Evolutionary conservation across 35 echinoderm and acorn worm genomes (phyloP).

Genomic region (Amphiura filiformis): DNA sequence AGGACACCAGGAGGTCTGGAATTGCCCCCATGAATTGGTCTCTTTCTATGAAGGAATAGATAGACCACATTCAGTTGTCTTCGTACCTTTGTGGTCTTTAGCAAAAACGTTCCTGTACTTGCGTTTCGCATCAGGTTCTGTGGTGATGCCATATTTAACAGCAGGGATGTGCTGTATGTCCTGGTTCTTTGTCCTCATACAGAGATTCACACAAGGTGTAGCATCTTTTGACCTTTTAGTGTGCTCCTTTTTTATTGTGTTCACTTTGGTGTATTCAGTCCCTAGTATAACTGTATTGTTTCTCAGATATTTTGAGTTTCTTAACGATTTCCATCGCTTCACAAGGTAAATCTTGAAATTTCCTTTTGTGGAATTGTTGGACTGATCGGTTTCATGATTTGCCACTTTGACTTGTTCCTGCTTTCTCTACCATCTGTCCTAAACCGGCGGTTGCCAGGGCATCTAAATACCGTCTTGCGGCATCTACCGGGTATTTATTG

Average conservation of each 20-base stretch:
- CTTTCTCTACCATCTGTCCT: too few relatives aligned
- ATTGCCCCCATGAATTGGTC: conserved; percentile 25
- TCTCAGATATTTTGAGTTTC: too few relatives aligned
- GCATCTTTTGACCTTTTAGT: not conserved
- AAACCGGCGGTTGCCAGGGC: too few relatives aligned
- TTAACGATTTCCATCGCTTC: too few relatives aligned
- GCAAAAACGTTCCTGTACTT: not conserved
- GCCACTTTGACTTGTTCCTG: too few relatives aligned
- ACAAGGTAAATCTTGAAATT: too few relatives aligned
- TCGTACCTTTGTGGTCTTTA: not conserved
- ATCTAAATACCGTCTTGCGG: too few relatives aligned
- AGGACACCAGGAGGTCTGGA: conserved; percentile 51
- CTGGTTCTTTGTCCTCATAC: not conserved
- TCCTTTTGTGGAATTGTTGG: too few relatives aligned
- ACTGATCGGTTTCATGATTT: too few relatives aligned
- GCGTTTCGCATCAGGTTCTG: not conserved
- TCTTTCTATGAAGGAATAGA: conserved; percentile 18
- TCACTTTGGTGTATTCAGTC: conserved; percentile 9
- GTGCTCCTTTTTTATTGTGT: not conserved
- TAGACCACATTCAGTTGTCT: conserved; percentile 47
- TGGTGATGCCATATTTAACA: not conserved
- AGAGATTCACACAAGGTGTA: not conserved
- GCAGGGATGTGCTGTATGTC: not conserved
- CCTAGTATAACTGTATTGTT: too few relatives aligned
- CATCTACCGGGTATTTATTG: too few relatives aligned